Conservation (phyloP, 2,113 vertebrate species). For the Myanophis thanlyinensis region DNA sequence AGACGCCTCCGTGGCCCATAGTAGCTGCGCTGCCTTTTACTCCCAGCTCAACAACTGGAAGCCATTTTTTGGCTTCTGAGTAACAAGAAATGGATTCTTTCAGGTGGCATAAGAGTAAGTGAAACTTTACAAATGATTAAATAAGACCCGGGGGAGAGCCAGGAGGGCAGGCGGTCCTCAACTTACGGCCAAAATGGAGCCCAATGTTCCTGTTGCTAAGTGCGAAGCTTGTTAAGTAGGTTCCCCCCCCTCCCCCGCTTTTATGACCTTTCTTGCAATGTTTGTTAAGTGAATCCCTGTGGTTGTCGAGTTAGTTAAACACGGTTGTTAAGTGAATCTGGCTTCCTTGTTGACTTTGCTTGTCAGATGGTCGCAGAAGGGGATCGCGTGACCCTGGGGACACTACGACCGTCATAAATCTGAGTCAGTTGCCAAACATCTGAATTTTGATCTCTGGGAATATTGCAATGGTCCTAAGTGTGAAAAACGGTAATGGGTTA, state of each 20-base stretch:
- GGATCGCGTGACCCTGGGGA: no score
- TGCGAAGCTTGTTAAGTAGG: background rate
- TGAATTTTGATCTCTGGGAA: background rate
- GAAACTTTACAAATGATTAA: conserved; percentile 26
- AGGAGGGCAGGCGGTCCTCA: background rate
- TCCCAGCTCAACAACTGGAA: conserved; percentile 20
- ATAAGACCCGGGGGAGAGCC: background rate
- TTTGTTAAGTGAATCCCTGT: no score
- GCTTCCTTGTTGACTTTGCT: no score
- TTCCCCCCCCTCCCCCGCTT: background rate
- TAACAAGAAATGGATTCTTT: conserved; percentile 18
- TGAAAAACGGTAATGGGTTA: background rate
- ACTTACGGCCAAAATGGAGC: background rate
- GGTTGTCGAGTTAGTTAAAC: no score
- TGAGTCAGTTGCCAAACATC: background rate
- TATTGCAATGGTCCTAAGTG: background rate
- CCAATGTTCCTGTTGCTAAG: background rate
- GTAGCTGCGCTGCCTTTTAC: conserved; percentile 17
- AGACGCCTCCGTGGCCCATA: background rate
- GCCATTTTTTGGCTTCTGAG: conserved; percentile 21
- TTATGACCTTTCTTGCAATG: background rate
- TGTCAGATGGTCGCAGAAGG: no score
- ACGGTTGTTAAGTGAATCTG: no score
- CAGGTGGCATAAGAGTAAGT: conserved; percentile 32
- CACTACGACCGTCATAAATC: no score